Percentiles rank a stretch among this genome's conserved stretches.
These are phyloP conservation scores for Salvelinus sp. DNA, from an alignment of 2,113 vertebrate species.

Conservation along the genomic window DNA sequence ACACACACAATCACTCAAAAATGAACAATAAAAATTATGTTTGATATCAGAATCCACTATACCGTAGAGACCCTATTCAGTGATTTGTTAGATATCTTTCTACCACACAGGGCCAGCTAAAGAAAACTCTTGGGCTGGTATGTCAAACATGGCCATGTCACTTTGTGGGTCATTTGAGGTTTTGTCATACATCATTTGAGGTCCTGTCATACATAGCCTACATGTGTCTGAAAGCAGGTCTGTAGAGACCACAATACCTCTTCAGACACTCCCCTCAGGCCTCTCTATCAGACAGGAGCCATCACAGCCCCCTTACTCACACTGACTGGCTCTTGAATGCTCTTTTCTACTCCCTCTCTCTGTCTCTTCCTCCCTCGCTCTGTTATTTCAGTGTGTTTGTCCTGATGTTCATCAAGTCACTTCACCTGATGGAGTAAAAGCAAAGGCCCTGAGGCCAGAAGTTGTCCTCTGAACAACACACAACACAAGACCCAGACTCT, in stretches of 20 bases:
- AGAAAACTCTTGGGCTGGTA: conserved; percentile 19
- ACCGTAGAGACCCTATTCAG: background rate
- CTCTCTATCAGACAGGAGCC: conserved; percentile 39
- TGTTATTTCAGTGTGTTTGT: conserved; percentile 46
- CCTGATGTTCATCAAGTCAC: conserved; percentile 71
- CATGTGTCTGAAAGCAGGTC: conserved; percentile 27
- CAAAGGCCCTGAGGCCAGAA: conserved; percentile 45
- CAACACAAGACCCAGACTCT: conserved; percentile 32
- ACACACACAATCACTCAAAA: conserved; percentile 2
- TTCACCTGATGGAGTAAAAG: conserved; percentile 64
- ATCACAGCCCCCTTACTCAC: conserved; percentile 14
- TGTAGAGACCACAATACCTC: conserved; percentile 23
- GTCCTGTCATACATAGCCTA: conserved; percentile 21
- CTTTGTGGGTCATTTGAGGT: conserved; percentile 33
- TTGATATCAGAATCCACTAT: background rate
- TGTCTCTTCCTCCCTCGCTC: background rate
- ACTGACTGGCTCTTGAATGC: conserved; percentile 21
- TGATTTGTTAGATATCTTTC: background rate
- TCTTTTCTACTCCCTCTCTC: conserved; percentile 30
- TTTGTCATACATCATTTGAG: conserved; percentile 34
- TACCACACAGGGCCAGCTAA: background rate
- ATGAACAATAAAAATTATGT: background rate
- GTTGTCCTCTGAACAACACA: conserved; percentile 25
- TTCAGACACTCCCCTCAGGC: conserved; percentile 15
- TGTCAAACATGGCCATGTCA: conserved; percentile 31